These are phyloP conservation scores for Andrena dorsata DNA, from an alignment of 2,888 invertebrate genomes.

Conservation along the genomic window DNA sequence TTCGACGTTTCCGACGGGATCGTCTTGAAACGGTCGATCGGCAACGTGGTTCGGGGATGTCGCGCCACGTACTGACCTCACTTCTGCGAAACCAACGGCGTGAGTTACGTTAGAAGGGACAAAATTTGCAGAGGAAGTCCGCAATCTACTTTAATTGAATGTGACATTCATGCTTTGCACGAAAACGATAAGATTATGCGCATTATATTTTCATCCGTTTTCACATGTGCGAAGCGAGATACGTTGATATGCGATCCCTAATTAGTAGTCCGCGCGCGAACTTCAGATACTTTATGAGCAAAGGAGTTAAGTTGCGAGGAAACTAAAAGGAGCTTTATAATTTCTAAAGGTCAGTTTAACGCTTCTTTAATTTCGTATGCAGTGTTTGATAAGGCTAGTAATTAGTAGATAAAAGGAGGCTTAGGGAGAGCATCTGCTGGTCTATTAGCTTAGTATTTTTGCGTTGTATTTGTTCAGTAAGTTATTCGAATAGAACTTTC, in stretches of 20 bases:
- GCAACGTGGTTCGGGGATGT: not conserved
- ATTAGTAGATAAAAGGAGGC: too few relatives aligned
- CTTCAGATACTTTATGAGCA: too few relatives aligned
- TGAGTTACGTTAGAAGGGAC: not conserved
- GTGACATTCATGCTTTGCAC: not conserved
- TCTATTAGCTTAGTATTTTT: too few relatives aligned
- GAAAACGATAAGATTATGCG: not conserved
- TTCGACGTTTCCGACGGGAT: constrained; percentile 34
- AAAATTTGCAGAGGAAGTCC: not conserved
- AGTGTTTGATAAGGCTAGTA: too few relatives aligned
- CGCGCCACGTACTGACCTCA: not conserved
- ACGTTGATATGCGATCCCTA: too few relatives aligned
- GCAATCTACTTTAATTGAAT: constrained; percentile 17
- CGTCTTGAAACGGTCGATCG: not conserved
- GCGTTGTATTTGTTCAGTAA: not conserved
- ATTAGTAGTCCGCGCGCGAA: too few relatives aligned
- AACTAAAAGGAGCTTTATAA: too few relatives aligned
- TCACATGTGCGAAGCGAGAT: too few relatives aligned
- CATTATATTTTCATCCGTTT: not conserved
- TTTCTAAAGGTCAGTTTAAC: too few relatives aligned
- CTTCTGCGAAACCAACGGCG: not conserved
- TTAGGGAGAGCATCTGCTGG: too few relatives aligned
- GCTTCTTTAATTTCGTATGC: too few relatives aligned
- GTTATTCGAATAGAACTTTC: not conserved
- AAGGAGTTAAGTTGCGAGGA: too few relatives aligned